A percentile compares a stretch with the other conserved stretches of the same genome.
Conservation (phyloP, 1,140 invertebrate species). For the Aphaenogaster floridana region DNA sequence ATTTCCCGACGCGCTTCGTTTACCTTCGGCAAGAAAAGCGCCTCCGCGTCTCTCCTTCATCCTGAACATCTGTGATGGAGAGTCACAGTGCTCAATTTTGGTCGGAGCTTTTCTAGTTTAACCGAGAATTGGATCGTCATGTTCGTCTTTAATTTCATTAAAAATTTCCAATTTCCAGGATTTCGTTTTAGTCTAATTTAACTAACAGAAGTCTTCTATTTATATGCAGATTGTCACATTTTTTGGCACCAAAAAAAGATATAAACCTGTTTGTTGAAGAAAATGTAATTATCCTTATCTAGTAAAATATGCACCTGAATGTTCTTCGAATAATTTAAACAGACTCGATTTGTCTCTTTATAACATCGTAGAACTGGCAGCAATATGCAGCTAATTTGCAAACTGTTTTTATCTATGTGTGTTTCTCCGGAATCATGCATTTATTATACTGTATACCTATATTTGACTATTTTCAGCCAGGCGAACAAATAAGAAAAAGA, state of each 20-base stretch:
- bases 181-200: background rate
- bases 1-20: slow-evolving; percentile 67
- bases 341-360: background rate
- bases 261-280: background rate
- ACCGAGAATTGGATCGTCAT: background rate
- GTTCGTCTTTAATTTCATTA: background rate
- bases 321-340: background rate
- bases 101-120: slow-evolving; percentile 14
- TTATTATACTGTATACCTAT: background rate
- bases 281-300: background rate
- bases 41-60: slow-evolving; percentile 19
- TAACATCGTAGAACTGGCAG: background rate
- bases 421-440: background rate
- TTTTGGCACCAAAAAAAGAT: background rate
- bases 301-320: background rate
- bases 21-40: slow-evolving; percentile 67
- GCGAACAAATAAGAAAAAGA: background rate
- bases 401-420: background rate
- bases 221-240: background rate
- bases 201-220: background rate
- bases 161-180: background rate
- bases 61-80: slow-evolving; percentile 10
- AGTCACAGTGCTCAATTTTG: slow-evolving; percentile 9
- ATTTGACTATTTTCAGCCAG: background rate
- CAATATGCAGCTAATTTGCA: background rate